phyloP scores from a whole-genome alignment of 2,888 invertebrate genomes.

The Pinctada fucata region DNA sequence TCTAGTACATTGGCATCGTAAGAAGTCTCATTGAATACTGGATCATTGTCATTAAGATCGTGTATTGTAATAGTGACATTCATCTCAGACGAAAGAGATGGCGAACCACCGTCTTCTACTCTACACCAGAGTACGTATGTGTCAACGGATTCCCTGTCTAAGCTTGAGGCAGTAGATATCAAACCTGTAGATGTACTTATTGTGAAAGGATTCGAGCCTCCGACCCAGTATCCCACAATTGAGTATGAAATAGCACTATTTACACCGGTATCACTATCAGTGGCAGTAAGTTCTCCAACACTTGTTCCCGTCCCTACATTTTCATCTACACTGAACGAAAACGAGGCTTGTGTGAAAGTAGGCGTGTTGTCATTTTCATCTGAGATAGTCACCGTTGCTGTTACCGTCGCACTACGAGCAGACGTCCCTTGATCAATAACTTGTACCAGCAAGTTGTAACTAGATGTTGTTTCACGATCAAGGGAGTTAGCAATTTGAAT shows the following conservation, averaged over 20 bases:
- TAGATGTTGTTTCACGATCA: constrained; percentile 63
- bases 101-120: constrained; percentile 60
- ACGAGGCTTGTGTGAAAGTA: constrained; percentile 53
- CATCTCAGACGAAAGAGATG: constrained; percentile 49
- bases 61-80: constrained; percentile 60
- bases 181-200: constrained; percentile 50
- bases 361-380: constrained; percentile 68
- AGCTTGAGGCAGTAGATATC: constrained; percentile 44
- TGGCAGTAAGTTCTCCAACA: constrained; percentile 56
- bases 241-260: constrained; percentile 54
- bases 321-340: constrained; percentile 59
- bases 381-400: constrained; percentile 56
- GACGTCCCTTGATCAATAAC: constrained; percentile 53
- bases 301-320: constrained; percentile 51
- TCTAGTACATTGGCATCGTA: constrained; percentile 57
- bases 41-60: constrained; percentile 69
- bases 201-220: constrained; percentile 50
- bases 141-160: constrained; percentile 59
- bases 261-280: constrained; percentile 59
- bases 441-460: constrained; percentile 55
- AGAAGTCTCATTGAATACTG: constrained; percentile 51
- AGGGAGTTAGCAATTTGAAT: constrained; percentile 56
- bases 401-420: constrained; percentile 43
- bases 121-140: constrained; percentile 52
- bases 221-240: constrained; percentile 49